Evolutionary conservation across 2,113 vertebrate species (phyloP).

Genomic region (Chrysemys picta): DNA sequence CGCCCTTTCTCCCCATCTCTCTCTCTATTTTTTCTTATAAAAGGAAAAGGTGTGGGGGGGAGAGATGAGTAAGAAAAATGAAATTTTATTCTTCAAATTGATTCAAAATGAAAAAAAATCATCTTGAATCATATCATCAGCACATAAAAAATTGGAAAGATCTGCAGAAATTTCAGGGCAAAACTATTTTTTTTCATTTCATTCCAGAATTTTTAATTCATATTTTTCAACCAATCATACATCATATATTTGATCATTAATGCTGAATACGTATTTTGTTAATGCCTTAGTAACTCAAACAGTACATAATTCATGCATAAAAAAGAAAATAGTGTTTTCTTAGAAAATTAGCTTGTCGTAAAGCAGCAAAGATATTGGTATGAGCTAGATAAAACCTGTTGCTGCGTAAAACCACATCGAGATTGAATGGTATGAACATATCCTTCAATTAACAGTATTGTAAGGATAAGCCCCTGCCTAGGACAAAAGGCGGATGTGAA

Average conservation of each 20-base stretch:
- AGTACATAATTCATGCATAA: fast-evolving
- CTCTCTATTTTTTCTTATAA: neutral
- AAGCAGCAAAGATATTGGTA: neutral
- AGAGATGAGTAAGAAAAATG: neutral
- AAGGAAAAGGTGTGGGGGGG: neutral
- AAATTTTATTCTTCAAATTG: neutral
- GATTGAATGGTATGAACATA: too few relatives aligned
- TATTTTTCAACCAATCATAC: neutral
- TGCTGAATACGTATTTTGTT: neutral
- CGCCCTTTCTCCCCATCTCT: fast-evolving
- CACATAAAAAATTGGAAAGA: neutral
- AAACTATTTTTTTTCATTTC: neutral
- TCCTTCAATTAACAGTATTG: too few relatives aligned
- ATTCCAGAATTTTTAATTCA: neutral
- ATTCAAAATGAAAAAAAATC: neutral
- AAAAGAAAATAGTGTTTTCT: neutral
- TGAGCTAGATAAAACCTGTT: too few relatives aligned
- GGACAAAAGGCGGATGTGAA: too few relatives aligned
- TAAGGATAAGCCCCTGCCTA: too few relatives aligned
- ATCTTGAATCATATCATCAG: neutral
- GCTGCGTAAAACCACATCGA: too few relatives aligned
- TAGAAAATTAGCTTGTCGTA: neutral
- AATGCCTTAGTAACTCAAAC: neutral
- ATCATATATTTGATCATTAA: neutral
- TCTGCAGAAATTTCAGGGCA: neutral